Base-by-base conservation (phyloP, 2,113 vertebrate genomes). In the Grus americana region DNA sequence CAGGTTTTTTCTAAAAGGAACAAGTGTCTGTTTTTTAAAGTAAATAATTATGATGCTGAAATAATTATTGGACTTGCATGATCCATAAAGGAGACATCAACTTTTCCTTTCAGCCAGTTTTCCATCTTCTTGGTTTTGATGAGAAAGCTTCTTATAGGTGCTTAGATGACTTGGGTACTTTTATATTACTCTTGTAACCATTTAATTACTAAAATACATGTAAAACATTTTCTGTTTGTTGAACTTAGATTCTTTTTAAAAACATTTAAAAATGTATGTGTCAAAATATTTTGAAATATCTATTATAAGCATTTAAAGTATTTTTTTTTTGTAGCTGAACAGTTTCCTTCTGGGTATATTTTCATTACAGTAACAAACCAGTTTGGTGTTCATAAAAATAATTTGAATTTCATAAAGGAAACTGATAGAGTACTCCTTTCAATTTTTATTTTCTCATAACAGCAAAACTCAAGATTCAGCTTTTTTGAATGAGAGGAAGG, bases 401-500 rank as follows among this genome's bases (percentile, higher is more conserved):
- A 55, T 76, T 0, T 1, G 6, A 7, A 0, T 80, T 90, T 63
- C 2, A 1, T 76, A 22, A 73, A 72, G 23, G 7, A 49, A 40
- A 30, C 24, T 47, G 40, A 57, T 55, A 23, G 14, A 75, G 3
- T 40, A 46, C 9, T 83, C 13, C 19, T 79, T 83, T 70, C 6
- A 26, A 8, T 55, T 19, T 32, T 34, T 29, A 10, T 29, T 42
- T 71, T 78, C 70, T 73, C 15, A 6, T 68, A 38, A 49, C 7
- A 29, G 21, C 3, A 67, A 61, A 85, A 55, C 27, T 49, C 18
- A 34, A 46, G 27, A 26, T 55, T 29, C 40, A 73, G 32, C 18
- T 68, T 62, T 40, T 71, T 84, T 67, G 12, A 42, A 7, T 52
- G 68, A 49, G 29, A 34, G 7, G 10, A 66, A 42, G 8, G 12